Base-by-base conservation (phyloP, 1,140 invertebrate species). In the Scylla paramamosain region DNA sequence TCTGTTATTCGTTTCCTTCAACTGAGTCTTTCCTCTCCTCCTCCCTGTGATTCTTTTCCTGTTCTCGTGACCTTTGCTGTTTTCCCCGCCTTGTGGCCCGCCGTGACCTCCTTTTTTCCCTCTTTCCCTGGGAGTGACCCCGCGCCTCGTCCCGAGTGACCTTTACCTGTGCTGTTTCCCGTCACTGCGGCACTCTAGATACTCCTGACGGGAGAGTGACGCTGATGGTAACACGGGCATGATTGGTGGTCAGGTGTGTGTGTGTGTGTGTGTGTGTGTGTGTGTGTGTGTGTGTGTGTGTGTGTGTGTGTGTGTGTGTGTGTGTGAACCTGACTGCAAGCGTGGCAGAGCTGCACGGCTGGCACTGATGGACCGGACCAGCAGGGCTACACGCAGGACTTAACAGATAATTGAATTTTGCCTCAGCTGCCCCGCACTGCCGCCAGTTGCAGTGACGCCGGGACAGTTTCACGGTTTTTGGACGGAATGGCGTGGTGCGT, bases 181-280 rank as follows among this genome's bases (percentile, higher is more conserved):
- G 16, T 77, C 67, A 77, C 67, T 2, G 67, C 20, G 67, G 25
- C 20, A 0, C 12, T 20, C 12, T 77, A 77, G 20, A 77, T n/a
- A 77, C 20, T n/a, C 67, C 0, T 12, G 52, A 59, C 52, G 20
- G 10, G 2, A 59, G 52, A 59, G 52, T 59, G 52, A 20, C 52
- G 52, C 39, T 39, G 52, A 20, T 59, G 12, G 10, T 59, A 59
- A 59, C 10, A 59, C 10, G 2, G 52, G 10, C 10, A 20, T 59
- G 52, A 59, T 59, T 12, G 20, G 52, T 59, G 52, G 52, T 20
- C 52, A 12, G 52, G 52, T 59, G 52, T 59, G 52, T 59, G 52
- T 59, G 52, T 59, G 67, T 77, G 67, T 77, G 67, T 77, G 67
- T 77, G 67, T 77, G 67, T 77, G 67, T 77, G 67, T 77, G 67